A percentile compares a stretch with the other conserved stretches of the same genome.
phyloP scores from a whole-genome alignment of 2,113 vertebrate genomes.

The Oncorhynchus keta region DNA sequence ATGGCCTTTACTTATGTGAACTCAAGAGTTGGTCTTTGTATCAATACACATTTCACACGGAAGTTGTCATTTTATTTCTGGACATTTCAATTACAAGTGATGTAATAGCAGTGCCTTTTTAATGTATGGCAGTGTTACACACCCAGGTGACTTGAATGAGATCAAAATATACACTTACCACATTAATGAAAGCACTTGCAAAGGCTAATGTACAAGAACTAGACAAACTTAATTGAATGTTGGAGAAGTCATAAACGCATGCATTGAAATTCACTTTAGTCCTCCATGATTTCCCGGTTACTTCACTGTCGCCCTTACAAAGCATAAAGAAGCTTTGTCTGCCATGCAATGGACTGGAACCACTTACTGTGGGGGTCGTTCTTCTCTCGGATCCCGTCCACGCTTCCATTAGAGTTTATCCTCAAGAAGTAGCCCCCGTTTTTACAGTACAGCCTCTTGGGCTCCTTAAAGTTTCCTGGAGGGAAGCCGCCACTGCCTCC shows the following conservation, averaged over 20 bases:
- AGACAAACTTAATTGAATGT: slow-evolving; percentile 13
- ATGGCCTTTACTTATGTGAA: no score
- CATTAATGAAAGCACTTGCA: slow-evolving; percentile 16
- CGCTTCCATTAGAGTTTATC: slow-evolving; percentile 87
- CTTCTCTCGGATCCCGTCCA: slow-evolving; percentile 93
- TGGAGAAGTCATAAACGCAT: slow-evolving; percentile 42
- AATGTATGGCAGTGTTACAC: slow-evolving; percentile 38
- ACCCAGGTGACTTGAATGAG: slow-evolving; percentile 22
- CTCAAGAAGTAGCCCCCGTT: slow-evolving; percentile 95
- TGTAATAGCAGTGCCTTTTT: no score
- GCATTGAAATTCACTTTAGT: slow-evolving; percentile 50
- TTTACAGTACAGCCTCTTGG: slow-evolving; percentile 94
- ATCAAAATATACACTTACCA: slow-evolving; percentile 30
- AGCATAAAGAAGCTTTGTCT: slow-evolving; percentile 60
- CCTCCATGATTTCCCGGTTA: slow-evolving; percentile 26
- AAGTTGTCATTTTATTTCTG: no score
- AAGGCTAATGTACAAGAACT: slow-evolving; percentile 10
- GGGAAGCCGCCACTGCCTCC: slow-evolving; percentile 78
- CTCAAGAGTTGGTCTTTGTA: no score
- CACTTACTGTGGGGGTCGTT: slow-evolving; percentile 90
- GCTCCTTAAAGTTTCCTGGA: slow-evolving; percentile 88
- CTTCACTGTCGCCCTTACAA: slow-evolving; percentile 41
- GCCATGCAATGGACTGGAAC: slow-evolving; percentile 23
- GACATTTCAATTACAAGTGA: no score
- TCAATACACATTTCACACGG: no score